Evolutionary conservation across 2,113 vertebrate genomes (phyloP).

Genomic region (Nanger granti): DNA sequence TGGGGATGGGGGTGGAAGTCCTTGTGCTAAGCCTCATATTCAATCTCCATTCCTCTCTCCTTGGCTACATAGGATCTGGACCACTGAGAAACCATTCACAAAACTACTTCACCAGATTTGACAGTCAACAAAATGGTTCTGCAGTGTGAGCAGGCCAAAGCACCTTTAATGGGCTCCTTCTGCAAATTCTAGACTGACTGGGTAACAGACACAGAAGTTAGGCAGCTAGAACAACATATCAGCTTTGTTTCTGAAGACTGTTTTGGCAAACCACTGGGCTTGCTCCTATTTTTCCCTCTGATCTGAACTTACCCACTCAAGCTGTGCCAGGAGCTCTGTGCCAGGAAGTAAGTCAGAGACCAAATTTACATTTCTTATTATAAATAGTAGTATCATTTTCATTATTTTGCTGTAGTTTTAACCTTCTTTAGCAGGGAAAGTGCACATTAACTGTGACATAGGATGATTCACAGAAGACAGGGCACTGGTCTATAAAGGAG

Average conservation of each 20-base stretch:
- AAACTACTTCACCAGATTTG: not conserved
- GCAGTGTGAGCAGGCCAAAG: not conserved
- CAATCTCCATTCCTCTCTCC: not conserved
- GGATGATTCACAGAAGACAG: not conserved
- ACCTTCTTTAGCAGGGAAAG: not conserved
- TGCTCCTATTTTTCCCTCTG: not conserved
- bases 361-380: not conserved
- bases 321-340: not conserved
- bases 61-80: not conserved
- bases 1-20: no score
- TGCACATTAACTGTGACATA: not conserved
- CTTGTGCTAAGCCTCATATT: not conserved
- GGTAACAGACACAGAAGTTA: not conserved
- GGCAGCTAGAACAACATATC: not conserved
- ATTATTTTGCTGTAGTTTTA: not conserved
- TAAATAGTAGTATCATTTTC: not conserved
- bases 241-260: not conserved
- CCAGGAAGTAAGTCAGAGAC: not conserved
- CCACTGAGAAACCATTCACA: not conserved
- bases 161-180: not conserved
- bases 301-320: not conserved
- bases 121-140: not conserved
- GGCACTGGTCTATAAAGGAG: not conserved
- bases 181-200: not conserved
- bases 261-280: not conserved